A percentile compares a stretch with the other conserved stretches of the same genome.
Evolutionary conservation across 2,113 vertebrate genomes (phyloP).

Genomic region (Catharus bicknelli): DNA sequence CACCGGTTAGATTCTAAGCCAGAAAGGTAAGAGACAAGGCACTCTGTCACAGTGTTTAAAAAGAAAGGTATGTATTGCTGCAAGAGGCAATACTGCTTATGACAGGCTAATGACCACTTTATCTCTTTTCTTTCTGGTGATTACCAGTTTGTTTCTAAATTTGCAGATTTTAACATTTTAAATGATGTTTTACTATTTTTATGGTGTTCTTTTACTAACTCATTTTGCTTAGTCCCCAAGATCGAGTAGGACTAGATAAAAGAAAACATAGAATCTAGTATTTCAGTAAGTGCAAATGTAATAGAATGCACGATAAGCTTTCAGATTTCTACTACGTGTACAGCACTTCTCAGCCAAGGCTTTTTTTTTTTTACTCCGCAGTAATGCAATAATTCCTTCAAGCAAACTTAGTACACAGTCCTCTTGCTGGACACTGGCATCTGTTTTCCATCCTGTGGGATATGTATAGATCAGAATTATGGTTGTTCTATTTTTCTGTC

Average conservation of each 20-base stretch:
- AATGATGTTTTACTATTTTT: background rate
- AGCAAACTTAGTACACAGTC: background rate
- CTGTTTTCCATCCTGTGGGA: background rate
- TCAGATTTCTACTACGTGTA: background rate
- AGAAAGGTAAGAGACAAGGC: background rate
- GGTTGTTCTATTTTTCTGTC: background rate
- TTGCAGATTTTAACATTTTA: background rate
- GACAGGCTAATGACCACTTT: background rate
- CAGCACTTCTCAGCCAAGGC: background rate
- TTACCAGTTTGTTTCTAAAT: background rate
- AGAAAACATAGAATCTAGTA: background rate
- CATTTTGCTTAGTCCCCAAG: background rate
- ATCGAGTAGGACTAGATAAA: background rate
- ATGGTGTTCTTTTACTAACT: background rate
- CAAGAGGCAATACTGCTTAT: background rate
- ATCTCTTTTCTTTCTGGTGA: background rate
- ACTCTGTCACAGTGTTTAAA: background rate
- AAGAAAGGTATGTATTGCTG: background rate
- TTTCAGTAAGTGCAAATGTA: background rate
- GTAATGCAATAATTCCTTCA: background rate
- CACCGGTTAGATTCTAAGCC: background rate
- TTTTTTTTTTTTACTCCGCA: background rate
- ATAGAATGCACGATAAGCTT: background rate
- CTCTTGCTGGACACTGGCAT: background rate
- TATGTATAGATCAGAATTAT: background rate